Conservation (phyloP, 2,113 vertebrate species). For the Turdus rufiventris region DNA sequence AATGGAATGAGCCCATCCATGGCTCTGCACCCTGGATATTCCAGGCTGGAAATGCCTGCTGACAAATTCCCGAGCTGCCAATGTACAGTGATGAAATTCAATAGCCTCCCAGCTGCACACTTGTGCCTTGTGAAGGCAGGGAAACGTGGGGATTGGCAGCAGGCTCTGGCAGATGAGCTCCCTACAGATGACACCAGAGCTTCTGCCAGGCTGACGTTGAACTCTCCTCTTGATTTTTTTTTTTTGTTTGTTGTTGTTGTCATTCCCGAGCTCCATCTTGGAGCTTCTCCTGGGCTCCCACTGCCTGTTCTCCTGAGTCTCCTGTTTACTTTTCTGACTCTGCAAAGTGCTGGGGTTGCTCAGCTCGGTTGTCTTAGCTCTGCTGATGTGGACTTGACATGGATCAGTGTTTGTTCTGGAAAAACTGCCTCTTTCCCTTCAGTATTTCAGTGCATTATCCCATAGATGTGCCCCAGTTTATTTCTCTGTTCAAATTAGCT, state of each 20-base stretch:
- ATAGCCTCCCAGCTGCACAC: slow-evolving; percentile 45
- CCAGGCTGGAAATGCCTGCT: not conserved
- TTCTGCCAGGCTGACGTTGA: slow-evolving; percentile 34
- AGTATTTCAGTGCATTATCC: not conserved
- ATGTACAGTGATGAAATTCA: not conserved
- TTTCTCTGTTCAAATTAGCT: not conserved
- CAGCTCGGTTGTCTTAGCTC: not conserved
- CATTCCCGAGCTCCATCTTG: not conserved
- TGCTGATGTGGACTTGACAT: not conserved
- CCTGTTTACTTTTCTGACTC: not conserved
- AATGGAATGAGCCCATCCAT: not conserved
- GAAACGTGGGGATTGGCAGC: slow-evolving; percentile 42
- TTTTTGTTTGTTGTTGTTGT: not conserved
- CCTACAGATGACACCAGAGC: slow-evolving; percentile 27
- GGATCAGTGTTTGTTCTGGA: not conserved
- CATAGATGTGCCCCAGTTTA: accelerated
- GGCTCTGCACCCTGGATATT: not conserved
- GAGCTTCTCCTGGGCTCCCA: not conserved
- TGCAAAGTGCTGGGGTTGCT: not conserved
- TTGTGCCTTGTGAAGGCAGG: slow-evolving; percentile 23
- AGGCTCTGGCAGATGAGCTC: slow-evolving; percentile 47
- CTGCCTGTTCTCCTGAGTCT: not conserved
- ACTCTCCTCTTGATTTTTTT: not conserved
- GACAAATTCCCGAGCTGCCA: slow-evolving; percentile 45
- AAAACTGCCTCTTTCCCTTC: not conserved